Percentiles rank a stretch among this genome's conserved stretches.
phyloP scores from a whole-genome alignment of 2,888 invertebrate species.

The Hesperia comma region DNA sequence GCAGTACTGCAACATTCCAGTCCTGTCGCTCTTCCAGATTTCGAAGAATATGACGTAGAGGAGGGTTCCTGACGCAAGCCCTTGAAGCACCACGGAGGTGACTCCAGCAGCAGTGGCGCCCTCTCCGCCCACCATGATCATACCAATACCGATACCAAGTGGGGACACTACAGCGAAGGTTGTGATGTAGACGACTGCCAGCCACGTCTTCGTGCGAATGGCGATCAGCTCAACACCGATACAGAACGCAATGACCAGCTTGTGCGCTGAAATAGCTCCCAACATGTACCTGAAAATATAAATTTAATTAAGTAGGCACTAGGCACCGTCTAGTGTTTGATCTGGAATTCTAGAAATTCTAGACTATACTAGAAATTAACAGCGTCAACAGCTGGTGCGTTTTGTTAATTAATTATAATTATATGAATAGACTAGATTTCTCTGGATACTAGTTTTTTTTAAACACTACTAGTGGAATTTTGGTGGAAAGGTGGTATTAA shows the following conservation, averaged over 20 bases:
- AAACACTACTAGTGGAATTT: too few relatives aligned
- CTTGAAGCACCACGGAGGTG: conserved; percentile 88
- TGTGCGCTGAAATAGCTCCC: conserved; percentile 92
- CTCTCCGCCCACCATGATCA: conserved; percentile 85
- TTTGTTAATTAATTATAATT: too few relatives aligned
- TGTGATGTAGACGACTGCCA: conserved; percentile 87
- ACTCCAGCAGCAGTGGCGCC: conserved; percentile 84
- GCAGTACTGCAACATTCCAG: conserved; percentile 86
- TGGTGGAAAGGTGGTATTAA: too few relatives aligned
- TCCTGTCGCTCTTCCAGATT: conserved; percentile 86
- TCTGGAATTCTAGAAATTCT: too few relatives aligned
- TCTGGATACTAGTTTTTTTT: too few relatives aligned
- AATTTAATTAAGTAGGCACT: not conserved
- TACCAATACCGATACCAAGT: conserved; percentile 90
- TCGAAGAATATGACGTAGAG: conserved; percentile 99
- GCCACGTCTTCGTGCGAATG: conserved; percentile 85
- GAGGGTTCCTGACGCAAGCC: conserved; percentile 95
- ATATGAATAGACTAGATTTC: too few relatives aligned
- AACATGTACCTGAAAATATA: conserved; percentile 88
- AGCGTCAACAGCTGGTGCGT: too few relatives aligned
- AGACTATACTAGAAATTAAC: too few relatives aligned
- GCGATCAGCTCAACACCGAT: conserved; percentile 93
- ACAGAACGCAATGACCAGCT: conserved; percentile 94
- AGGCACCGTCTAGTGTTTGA: too few relatives aligned
- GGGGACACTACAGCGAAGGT: conserved; percentile 92